Evolutionary conservation across 2,888 invertebrate species (phyloP), one percentile per base, ranked within the genome.

Genomic region (Lacanobia wlatinum): DNA sequence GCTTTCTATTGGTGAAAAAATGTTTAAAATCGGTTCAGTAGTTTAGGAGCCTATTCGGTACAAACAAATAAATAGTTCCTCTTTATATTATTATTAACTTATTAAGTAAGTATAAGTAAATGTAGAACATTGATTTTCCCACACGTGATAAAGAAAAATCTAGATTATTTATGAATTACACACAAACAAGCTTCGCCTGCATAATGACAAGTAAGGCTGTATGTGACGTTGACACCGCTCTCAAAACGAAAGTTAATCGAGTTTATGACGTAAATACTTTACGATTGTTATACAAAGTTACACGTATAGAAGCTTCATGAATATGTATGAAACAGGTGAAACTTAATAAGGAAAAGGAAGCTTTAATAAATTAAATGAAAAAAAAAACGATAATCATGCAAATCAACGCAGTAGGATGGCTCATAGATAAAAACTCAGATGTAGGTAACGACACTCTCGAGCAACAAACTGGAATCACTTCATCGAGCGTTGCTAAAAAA

Each of bases 321-420:
- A 84, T 84, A 80, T 82, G 65, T 59, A 83, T 79, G 38, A 62
- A 62, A 52, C 68, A 66, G 23, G 66, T 73, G 66, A 76, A 83
- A 84, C 52, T 73, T 62, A 23, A 63, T 61, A 52, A 59, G 61
- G 67, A 76, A 70, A 66, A 59, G 56, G 64, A 55, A 73, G 40
- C 16, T 28, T 34, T 50, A 21, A 38, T 52, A 48, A 59, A 46
- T 55, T 12, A 59, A 34, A 56, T 28, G 14, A 0, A 18, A 50
- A 58, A 56, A 50, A 56, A 28, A 68, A 16, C 43, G 23, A 58
- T 50, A 66, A 50, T 16, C 12, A 66, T 76, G 43, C 50, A n/a
- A 67, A 76, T 50, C 12, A 14, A 38, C 7, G 38, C 34, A 46
- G 4, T 34, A 18, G 55, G 9, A 59, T 52, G 48, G n/a, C 16